Conservation (phyloP, 1,140 invertebrate species). For the Zeugodacus cucurbitae region DNA sequence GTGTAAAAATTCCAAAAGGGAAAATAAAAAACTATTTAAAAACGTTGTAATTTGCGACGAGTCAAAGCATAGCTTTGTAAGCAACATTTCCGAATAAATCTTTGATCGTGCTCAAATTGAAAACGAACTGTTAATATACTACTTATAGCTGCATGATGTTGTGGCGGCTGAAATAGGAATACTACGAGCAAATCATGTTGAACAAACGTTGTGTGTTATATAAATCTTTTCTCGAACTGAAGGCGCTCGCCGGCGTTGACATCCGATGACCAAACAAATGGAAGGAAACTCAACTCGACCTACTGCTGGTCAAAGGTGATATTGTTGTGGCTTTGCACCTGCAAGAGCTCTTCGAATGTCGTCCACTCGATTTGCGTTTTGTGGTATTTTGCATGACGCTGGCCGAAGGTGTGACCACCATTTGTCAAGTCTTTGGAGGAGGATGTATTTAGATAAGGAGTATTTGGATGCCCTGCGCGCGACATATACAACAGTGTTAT, state of each 20-base stretch:
- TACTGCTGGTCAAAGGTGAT: conserved; percentile 63
- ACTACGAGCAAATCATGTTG: conserved; percentile 63
- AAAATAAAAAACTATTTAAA: no score
- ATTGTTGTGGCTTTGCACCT: conserved; percentile 67
- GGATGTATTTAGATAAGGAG: conserved; percentile 68
- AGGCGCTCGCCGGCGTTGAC: conserved; percentile 60
- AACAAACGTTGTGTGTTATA: conserved; percentile 60
- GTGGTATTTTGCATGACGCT: conserved; percentile 67
- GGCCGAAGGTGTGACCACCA: conserved; percentile 67
- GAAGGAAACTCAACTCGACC: conserved; percentile 55
- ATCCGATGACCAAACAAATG: conserved; percentile 47
- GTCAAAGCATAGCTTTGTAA: no score
- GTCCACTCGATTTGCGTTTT: conserved; percentile 66
- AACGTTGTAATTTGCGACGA: no score
- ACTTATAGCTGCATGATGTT: conserved; percentile 50
- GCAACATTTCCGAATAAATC: conserved; percentile 60
- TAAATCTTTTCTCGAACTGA: conserved; percentile 62
- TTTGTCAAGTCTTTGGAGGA: conserved; percentile 58
- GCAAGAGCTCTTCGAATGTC: conserved; percentile 67
- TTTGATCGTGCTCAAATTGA: conserved; percentile 64
- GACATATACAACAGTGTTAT: conserved; percentile 68
- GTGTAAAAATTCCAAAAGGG: no score
- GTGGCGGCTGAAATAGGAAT: conserved; percentile 48
- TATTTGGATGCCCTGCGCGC: conserved; percentile 69
- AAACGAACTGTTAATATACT: conserved; percentile 60